A percentile compares a stretch with the other conserved stretches of the same genome.
phyloP scores from a whole-genome alignment of 2,888 invertebrate species.

The Coelopa pilipes region DNA sequence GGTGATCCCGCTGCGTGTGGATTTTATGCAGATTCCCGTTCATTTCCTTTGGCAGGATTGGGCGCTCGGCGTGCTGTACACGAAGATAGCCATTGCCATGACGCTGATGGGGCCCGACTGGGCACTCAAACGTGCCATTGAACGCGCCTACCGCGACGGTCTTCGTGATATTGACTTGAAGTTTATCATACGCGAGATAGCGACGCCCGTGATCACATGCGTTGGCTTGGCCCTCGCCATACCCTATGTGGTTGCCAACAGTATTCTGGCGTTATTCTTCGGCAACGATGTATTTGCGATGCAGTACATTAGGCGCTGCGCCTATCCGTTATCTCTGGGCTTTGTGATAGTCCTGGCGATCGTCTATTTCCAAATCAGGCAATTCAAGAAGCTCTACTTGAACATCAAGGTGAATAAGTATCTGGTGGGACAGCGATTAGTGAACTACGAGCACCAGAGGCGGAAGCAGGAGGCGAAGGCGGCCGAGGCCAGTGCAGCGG shows the following conservation, averaged over 20 bases:
- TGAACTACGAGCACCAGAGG: constrained; percentile 92
- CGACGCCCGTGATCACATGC: constrained; percentile 88
- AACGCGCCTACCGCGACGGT: constrained; percentile 93
- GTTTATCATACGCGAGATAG: constrained; percentile 85
- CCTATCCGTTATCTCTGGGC: constrained; percentile 90
- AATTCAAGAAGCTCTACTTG: constrained; percentile 94
- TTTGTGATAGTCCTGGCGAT: constrained; percentile 76
- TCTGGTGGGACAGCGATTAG: constrained; percentile 93
- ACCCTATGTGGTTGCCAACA: constrained; percentile 91
- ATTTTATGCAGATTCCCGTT: constrained; percentile 89
- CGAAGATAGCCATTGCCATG: constrained; percentile 95
- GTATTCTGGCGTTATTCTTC: constrained; percentile 76
- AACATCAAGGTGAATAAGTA: constrained; percentile 99
- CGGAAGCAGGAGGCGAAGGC: constrained; percentile 68
- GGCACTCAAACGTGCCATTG: constrained; percentile 89
- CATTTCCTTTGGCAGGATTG: constrained; percentile 95
- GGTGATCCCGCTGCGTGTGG: constrained; percentile 92
- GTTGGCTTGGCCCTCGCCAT: constrained; percentile 90
- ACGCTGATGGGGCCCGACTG: constrained; percentile 99
- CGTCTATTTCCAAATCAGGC: constrained; percentile 86
- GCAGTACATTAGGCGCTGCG: constrained; percentile 82
- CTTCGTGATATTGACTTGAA: constrained; percentile 90
- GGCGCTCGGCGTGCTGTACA: constrained; percentile 97
- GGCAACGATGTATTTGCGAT: constrained; percentile 72
- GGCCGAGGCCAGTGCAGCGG: constrained; percentile 50